These are phyloP conservation scores for Lycia hirtaria DNA, from an alignment of 2,888 invertebrate genomes.

Conservation along the genomic window DNA sequence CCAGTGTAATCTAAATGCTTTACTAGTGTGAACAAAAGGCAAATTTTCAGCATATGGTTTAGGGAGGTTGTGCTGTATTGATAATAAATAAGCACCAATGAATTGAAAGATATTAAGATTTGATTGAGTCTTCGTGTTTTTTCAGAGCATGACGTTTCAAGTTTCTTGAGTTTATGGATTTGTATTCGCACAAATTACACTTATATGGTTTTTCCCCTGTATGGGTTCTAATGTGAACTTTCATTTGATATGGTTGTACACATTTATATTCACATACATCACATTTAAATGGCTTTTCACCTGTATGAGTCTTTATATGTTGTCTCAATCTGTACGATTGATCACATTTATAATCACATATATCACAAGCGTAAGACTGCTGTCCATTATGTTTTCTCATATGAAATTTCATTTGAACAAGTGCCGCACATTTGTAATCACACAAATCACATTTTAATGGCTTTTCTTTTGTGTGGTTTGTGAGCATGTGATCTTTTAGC, in stretches of 20 bases:
- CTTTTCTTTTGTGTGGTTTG: constrained; percentile 2
- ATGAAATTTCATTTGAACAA: background rate
- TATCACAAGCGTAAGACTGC: constrained; percentile 1
- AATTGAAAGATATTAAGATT: too few species aligned
- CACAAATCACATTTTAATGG: constrained; percentile 4
- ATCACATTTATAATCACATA: constrained; percentile 10
- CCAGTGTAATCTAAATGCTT: too few species aligned
- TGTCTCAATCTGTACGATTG: background rate
- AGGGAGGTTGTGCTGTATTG: too few species aligned
- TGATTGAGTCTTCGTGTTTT: constrained; percentile 11
- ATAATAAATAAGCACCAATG: too few species aligned
- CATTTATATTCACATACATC: background rate
- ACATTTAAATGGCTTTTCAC: constrained; percentile 13
- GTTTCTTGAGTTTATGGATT: background rate
- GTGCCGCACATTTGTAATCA: background rate
- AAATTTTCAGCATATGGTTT: too few species aligned
- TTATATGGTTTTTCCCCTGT: constrained; percentile 14
- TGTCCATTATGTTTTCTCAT: background rate
- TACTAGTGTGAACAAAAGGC: too few species aligned
- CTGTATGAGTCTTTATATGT: constrained; percentile 4
- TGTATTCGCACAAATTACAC: constrained; percentile 6
- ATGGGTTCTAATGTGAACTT: constrained; percentile 3
- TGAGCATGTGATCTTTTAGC: constrained; percentile 1
- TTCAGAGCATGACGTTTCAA: constrained; percentile 24
- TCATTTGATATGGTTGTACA: constrained; percentile 5